These are phyloP conservation scores for Solea senegalensis DNA, from an alignment of 2,113 vertebrate species.

Conservation along the genomic window DNA sequence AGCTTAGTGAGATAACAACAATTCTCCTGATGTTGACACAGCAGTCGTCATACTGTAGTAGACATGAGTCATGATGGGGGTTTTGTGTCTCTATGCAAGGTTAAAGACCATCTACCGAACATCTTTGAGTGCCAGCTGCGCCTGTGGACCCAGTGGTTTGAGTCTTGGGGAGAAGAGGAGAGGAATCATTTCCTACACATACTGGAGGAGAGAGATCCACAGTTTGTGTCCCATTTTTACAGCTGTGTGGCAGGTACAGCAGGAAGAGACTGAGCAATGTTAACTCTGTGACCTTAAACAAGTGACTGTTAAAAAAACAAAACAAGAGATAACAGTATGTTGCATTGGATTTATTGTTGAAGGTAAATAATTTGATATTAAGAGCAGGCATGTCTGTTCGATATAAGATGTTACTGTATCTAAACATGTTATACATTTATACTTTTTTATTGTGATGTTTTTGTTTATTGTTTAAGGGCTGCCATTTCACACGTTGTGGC, in stretches of 20 bases:
- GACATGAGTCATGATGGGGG: too few species aligned
- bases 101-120: constrained; percentile 84
- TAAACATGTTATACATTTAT: background rate
- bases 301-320: background rate
- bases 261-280: constrained; percentile 75
- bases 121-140: constrained; percentile 91
- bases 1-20: too few species aligned
- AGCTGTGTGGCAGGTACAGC: constrained; percentile 84
- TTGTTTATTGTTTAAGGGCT: background rate
- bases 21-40: too few species aligned
- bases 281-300: background rate
- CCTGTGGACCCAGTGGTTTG: constrained; percentile 93
- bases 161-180: constrained; percentile 88
- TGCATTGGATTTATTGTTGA: constrained; percentile 2
- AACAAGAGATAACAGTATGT: background rate
- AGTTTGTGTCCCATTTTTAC: constrained; percentile 87
- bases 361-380: constrained; percentile 9
- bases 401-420: background rate
- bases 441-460: background rate
- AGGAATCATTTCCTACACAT: constrained; percentile 86
- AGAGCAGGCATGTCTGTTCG: constrained; percentile 3
- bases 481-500: background rate
- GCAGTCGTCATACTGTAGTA: too few species aligned
- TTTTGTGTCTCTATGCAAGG: constrained; percentile 51
- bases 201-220: constrained; percentile 84